Base-by-base conservation (phyloP, 2,888 invertebrate species). In the Leptogaster cylindrica region DNA sequence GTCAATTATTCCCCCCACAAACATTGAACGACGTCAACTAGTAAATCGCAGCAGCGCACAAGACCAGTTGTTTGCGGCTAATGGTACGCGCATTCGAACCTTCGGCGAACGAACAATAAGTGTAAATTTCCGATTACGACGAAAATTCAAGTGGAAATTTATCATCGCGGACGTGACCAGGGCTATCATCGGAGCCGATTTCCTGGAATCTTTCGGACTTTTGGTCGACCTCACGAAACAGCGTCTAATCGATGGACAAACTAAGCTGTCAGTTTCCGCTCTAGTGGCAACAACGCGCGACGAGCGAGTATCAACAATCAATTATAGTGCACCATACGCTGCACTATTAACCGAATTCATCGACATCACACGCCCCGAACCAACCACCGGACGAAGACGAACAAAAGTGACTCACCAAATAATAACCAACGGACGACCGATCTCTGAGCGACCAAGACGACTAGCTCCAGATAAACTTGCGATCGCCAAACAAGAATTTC, bases 381-480 rank as follows among this genome's bases (percentile, higher is more conserved):
- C n/a, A n/a, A n/a, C n/a, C n/a, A n/a, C n/a, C n/a, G n/a, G n/a
- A n/a, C n/a, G n/a, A n/a, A n/a, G n/a, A n/a, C n/a, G n/a, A n/a
- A n/a, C n/a, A n/a, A n/a, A n/a, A n/a, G n/a, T n/a, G n/a, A n/a
- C n/a, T n/a, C 71, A 71, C 51, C 69, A 68, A 23, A 70, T 71
- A 12, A 64, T 68, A 5, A 68, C 65, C 6, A 44, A 20, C 14
- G 69, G 69, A 3, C 69, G 70, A 36, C 70, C 69, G 16, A 66
- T 69, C 7, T 65, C 66, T 2, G 68, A 70, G 58, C 65, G 66
- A 10, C 52, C 70, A 18, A 73, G 74, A 10, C 61, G 68, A 7
- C 68, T 81, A 2, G 73, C 75, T 1, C 77, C 76, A 0, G 68
- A 70, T 1, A 69, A 71, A 23, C 44, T 68, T 7, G 39, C 64